Evolutionary conservation across 2,113 vertebrate genomes (phyloP), one percentile per base, ranked within the genome.

Genomic region (Eublepharis macularius): DNA sequence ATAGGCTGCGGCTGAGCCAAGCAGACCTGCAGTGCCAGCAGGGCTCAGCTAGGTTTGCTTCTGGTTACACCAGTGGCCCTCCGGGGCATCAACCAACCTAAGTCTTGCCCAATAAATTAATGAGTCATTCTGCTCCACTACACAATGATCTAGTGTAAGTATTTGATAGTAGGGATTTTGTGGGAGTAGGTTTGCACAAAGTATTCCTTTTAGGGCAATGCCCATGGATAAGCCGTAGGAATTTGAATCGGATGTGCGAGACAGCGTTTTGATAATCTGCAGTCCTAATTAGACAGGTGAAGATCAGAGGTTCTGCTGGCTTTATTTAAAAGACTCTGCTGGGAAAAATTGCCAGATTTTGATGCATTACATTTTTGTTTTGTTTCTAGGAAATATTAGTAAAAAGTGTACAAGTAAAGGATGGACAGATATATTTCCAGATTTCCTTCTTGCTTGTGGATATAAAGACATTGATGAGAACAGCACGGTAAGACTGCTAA

Each of bases 361-460:
- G 13, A 84, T n/a, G 32, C 77, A 76, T 85, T 84, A 83, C 84
- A 86, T 24, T 39, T 51, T 74, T 45, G 21, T 73, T 76, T 82
- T 93, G 93, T 92, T 2, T 76, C 90, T 93, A 99, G 98, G 98
- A 87, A 97, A 98, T 92, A 97, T 99, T 76, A 99, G 97, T 95
- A 98, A 97, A 95, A 98, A 97, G 86, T 99, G 98, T 91, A 98
- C 97, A 0, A 92, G 92, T 9, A 92, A 92, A 0, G 98, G 98
- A 6, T 99, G 98, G 98, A 97, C 98, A 0, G 96, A 97, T 6
- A 96, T 95, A 5, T 98, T 98, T 91, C 98, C 98, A 41, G 96
- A 97, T 89, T 96, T 98, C 84, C 81, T 92, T 80, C 96, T 95
- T 2, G 96, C 96, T 0, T 99, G 98, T 79, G 97, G 96, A 78